These are phyloP conservation scores for Rattus rattus DNA, from an alignment of 2,113 vertebrate genomes.

Conservation along the genomic window DNA sequence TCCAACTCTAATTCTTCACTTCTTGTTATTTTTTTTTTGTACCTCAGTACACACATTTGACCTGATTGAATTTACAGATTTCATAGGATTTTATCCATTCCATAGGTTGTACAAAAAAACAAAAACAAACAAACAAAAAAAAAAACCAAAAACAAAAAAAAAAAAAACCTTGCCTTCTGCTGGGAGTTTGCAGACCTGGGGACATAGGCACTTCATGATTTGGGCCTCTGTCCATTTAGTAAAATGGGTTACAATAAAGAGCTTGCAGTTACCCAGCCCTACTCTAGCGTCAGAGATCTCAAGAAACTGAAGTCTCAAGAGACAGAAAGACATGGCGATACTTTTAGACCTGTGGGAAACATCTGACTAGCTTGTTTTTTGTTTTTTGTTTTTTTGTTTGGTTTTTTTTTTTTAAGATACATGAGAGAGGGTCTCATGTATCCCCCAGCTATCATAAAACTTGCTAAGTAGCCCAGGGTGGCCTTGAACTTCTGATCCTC, in stretches of 20 bases:
- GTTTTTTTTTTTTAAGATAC: not conserved
- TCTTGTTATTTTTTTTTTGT: slow-evolving; percentile 7
- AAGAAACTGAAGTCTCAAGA: not conserved
- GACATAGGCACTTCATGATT: slow-evolving; percentile 21
- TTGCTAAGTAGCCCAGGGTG: not conserved
- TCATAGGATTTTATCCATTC: not conserved
- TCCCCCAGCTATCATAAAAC: not conserved
- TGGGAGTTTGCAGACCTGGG: not conserved
- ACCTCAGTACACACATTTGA: slow-evolving; percentile 73
- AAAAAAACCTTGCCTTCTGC: not conserved
- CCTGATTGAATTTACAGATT: slow-evolving; percentile 55
- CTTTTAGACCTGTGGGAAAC: slow-evolving; percentile 36
- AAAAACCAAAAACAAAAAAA: not conserved
- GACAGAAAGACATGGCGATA: not conserved
- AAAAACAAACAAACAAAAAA: not conserved
- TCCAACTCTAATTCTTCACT: slow-evolving; percentile 84
- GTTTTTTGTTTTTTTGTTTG: not conserved
- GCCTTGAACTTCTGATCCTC: not conserved
- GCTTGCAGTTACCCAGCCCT: not conserved
- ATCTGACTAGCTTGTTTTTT: not conserved
- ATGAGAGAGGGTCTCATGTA: not conserved
- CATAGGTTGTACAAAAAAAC: not conserved
- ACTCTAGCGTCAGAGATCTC: not conserved
- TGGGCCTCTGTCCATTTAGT: not conserved
- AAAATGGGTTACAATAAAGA: not conserved